Percentiles rank a stretch among this genome's conserved stretches.
phyloP scores from a whole-genome alignment of 1,140 invertebrate species.

The Hycleus phaleratus region DNA sequence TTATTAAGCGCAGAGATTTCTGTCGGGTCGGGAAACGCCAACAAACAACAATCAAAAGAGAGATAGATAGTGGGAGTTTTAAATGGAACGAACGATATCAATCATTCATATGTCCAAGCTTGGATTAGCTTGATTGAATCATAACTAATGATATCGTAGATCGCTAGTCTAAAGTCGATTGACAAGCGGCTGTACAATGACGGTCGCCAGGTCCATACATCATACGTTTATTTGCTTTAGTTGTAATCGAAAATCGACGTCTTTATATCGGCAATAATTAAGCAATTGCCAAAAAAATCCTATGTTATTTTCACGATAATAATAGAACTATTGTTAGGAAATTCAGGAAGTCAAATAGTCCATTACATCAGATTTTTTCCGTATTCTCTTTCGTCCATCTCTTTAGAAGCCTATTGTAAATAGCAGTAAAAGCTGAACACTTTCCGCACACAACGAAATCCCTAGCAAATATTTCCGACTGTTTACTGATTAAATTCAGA shows the following conservation, averaged over 20 bases:
- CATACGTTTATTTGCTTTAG: conserved; percentile 16
- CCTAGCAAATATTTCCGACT: too few relatives aligned
- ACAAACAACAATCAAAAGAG: too few relatives aligned
- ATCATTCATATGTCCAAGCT: conserved; percentile 22
- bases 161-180: conserved; percentile 20
- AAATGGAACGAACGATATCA: conserved; percentile 26
- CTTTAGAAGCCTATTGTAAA: too few relatives aligned
- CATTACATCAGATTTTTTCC: not conserved
- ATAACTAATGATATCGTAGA: conserved; percentile 31
- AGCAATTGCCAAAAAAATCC: conserved; percentile 1
- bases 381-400: too few relatives aligned
- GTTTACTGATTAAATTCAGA: too few relatives aligned
- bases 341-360: conserved; percentile 5
- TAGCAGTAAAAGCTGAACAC: too few relatives aligned
- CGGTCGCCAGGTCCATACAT: conserved; percentile 21
- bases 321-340: not conserved
- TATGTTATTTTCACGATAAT: not conserved
- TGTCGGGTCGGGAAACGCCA: too few relatives aligned
- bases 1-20: too few relatives aligned
- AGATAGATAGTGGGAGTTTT: not conserved
- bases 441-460: too few relatives aligned
- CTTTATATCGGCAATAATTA: too few relatives aligned
- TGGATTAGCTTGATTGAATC: conserved; percentile 30
- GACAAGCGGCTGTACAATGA: conserved; percentile 27
- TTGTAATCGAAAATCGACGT: too few relatives aligned